Percentiles rank a stretch among this genome's conserved stretches.
phyloP scores from a whole-genome alignment of 2,888 invertebrate species.

The Erpobdella octoculata region DNA sequence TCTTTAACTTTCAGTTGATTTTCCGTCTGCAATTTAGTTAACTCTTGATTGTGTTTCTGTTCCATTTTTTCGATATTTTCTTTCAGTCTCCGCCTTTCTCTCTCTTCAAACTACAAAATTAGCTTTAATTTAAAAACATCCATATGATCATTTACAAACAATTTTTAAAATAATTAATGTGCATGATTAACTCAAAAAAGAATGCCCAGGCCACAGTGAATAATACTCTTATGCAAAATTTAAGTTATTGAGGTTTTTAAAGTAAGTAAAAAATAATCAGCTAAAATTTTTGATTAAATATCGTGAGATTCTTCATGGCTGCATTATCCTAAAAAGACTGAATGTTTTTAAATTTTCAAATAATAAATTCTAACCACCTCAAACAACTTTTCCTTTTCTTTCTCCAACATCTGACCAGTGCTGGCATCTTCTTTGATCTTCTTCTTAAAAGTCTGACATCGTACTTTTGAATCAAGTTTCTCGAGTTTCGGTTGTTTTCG shows the following conservation, averaged over 20 bases:
- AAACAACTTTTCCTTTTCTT: neutral
- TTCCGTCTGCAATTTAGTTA: constrained; percentile 14
- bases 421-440: constrained; percentile 2
- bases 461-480: constrained; percentile 6
- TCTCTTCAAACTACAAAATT: constrained; percentile 23
- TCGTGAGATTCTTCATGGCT: no score
- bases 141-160: no score
- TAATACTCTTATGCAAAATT: no score
- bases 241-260: no score
- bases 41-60: neutral
- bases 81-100: constrained; percentile 9
- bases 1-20: constrained; percentile 29
- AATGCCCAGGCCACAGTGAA: no score
- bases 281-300: no score
- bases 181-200: no score
- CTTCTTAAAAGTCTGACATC: constrained; percentile 11
- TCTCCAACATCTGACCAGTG: neutral
- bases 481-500: constrained; percentile 15
- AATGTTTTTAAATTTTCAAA: no score
- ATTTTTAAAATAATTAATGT: no score
- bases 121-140: no score
- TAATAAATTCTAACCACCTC: constrained; percentile 14
- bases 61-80: constrained; percentile 8
- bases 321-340: no score
- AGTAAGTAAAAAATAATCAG: no score